Conservation (phyloP, 2,888 invertebrate species). For the Nephrocerus scutellatus region DNA sequence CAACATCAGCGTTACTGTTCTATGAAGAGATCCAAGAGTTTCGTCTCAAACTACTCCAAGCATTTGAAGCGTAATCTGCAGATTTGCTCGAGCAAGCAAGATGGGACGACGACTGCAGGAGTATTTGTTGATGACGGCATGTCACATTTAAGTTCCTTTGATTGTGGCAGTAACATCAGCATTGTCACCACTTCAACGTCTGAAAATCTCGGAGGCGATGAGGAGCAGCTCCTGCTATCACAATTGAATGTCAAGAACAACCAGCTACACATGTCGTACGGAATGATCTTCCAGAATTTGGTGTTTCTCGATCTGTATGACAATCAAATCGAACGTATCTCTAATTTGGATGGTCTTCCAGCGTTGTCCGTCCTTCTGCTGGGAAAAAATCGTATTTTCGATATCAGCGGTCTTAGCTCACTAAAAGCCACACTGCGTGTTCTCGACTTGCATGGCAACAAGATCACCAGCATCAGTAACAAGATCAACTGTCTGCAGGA, state of each 20-base stretch:
- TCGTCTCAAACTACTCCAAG: constrained; percentile 36
- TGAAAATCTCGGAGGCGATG: too few species aligned
- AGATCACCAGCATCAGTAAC: constrained; percentile 55
- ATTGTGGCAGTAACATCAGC: constrained; percentile 27
- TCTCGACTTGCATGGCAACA: constrained; percentile 88
- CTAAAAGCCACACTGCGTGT: constrained; percentile 67
- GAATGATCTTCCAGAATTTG: constrained; percentile 52
- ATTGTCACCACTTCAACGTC: too few species aligned
- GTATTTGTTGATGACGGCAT: not conserved
- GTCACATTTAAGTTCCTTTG: constrained; percentile 31
- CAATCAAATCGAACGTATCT: constrained; percentile 85
- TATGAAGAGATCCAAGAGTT: constrained; percentile 44
- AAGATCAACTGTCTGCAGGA: constrained; percentile 58
- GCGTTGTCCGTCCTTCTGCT: constrained; percentile 78
- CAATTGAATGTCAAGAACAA: constrained; percentile 42
- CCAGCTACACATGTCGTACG: constrained; percentile 38
- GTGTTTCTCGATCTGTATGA: constrained; percentile 92
- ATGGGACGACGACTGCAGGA: constrained; percentile 4
- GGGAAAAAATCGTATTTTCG: constrained; percentile 73
- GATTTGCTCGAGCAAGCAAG: constrained; percentile 22
- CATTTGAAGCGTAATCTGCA: constrained; percentile 36
- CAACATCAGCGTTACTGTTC: constrained; percentile 27
- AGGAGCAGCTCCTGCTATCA: constrained; percentile 21
- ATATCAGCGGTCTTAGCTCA: constrained; percentile 40
- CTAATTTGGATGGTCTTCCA: constrained; percentile 67